Evolutionary conservation across 2,113 vertebrate species (phyloP), one percentile per base, ranked within the genome.

Genomic region (Alligator mississippiensis): DNA sequence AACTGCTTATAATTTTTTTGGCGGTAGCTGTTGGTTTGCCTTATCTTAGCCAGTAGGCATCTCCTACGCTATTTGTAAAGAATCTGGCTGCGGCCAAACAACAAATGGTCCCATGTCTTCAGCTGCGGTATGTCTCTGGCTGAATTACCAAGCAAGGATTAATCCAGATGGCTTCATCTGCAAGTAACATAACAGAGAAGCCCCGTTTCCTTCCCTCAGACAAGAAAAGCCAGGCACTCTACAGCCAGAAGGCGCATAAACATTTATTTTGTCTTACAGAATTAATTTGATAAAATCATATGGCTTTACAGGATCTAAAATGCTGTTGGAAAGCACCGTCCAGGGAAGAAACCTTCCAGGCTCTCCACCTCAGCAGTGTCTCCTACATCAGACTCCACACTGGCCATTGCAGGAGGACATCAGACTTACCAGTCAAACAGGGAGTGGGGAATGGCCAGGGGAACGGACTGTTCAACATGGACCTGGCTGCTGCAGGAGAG

Each of bases 231-330:
- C 80, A 70, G 57, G 87, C 80, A 83, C 1, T 0, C 3, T 7
- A 25, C 62, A 7, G 82, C 64, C 0, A 0, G 60, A 47, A 91
- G 79, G 59, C 55, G 77, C 93, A 94, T 96, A 97, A 96, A 97
- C 96, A 96, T 97, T 96, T 96, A 96, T 97, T 97, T 21, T 38
- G 68, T 25, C 16, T 54, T 19, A 84, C 57, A 95, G 79, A 91
- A 80, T 59, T 72, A 90, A 90, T 15, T 62, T 79, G 87, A 76
- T 92, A 84, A 96, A 95, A 66, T 0, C 0, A 61, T 25, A 80
- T 7, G 80, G 93, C 89, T 87, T 77, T 22, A 60, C 27, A 60
- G 58, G 85, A 15, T 11, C 5, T 1, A 12, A 22, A 61, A 3
- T 0, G 2, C 68, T 4, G 57, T 24, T 2, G 1, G 74, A 79